phyloP scores from a whole-genome alignment of 2,888 invertebrate species.

The Scaptomyza reducta region DNA sequence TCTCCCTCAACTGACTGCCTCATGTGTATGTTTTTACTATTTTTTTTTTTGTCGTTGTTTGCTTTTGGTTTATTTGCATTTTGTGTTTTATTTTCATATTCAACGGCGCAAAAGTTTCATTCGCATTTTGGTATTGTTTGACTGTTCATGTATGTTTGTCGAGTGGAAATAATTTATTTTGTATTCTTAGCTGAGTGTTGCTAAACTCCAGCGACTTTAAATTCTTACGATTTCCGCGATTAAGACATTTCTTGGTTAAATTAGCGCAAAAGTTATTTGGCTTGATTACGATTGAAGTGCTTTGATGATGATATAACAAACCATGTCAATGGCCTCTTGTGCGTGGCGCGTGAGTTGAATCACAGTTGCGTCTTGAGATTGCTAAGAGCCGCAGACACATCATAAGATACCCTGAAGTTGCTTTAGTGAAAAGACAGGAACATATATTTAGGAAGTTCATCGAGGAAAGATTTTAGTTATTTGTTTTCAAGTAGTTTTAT shows the following conservation, averaged over 20 bases:
- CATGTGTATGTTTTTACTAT: constrained; percentile 10
- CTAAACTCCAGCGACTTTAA: constrained; percentile 41
- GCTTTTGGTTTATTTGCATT: constrained; percentile 48
- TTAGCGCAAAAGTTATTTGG: constrained; percentile 59
- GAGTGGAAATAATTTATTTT: constrained; percentile 55
- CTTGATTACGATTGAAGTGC: constrained; percentile 50
- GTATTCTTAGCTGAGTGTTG: constrained; percentile 51
- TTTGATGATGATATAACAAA: constrained; percentile 41
- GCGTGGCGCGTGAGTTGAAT: constrained; percentile 50
- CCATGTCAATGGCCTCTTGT: constrained; percentile 48
- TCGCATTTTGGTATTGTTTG: constrained; percentile 57
- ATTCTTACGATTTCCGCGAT: constrained; percentile 36
- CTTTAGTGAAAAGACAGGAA: background rate
- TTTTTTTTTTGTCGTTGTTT: constrained; percentile 24
- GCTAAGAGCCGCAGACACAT: background rate
- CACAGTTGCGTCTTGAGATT: constrained; percentile 11
- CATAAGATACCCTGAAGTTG: constrained; percentile 6
- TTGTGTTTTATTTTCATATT: constrained; percentile 12
- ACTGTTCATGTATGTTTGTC: constrained; percentile 8
- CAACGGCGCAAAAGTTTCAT: constrained; percentile 45
- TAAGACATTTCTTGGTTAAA: constrained; percentile 43
- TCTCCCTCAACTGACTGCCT: constrained; percentile 4
- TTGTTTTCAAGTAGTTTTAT: too few relatives aligned
- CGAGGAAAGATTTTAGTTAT: too few relatives aligned
- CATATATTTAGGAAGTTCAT: background rate